A percentile compares a stretch with the other conserved stretches of the same genome.
Evolutionary conservation across 2,797 vertebrate genomes (phyloP).

Genomic region (Pangasius mekongensis): DNA sequence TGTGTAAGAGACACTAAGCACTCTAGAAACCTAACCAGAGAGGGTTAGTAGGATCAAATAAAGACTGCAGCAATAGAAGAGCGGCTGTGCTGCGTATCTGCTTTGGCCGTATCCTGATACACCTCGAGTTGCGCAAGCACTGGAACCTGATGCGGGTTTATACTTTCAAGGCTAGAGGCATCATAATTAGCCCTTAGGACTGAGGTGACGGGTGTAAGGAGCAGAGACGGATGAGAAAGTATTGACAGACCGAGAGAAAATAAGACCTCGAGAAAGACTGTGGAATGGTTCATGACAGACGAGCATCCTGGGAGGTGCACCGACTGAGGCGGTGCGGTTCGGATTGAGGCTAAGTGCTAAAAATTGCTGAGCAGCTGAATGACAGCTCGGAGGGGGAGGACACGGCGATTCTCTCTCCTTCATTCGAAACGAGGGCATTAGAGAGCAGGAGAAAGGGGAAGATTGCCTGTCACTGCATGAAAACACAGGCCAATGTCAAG

Average conservation of each 20-base stretch:
- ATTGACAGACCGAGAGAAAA: not conserved
- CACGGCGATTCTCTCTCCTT: slow-evolving; percentile 16
- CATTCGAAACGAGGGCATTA: slow-evolving; percentile 40
- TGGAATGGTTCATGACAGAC: slow-evolving; percentile 28
- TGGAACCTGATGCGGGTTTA: not conserved
- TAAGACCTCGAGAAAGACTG: not conserved
- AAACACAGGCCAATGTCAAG: slow-evolving; percentile 19
- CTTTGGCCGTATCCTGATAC: not conserved
- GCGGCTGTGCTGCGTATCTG: not conserved
- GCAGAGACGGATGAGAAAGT: not conserved
- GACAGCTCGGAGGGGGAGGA: slow-evolving; percentile 33
- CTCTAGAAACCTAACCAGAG: not conserved
- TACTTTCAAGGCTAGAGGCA: not conserved
- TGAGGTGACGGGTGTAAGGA: not conserved
- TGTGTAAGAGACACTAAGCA: not conserved
- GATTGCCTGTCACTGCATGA: slow-evolving; percentile 25
- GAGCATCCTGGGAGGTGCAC: slow-evolving; percentile 29
- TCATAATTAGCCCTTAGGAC: slow-evolving; percentile 17
- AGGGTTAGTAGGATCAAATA: not conserved
- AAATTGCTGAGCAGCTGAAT: slow-evolving; percentile 41
- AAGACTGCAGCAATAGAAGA: not conserved
- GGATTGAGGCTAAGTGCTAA: slow-evolving; percentile 44
- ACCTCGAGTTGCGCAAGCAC: not conserved
- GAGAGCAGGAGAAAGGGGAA: slow-evolving; percentile 32
- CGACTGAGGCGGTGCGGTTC: slow-evolving; percentile 32